Evolutionary conservation across 2,797 vertebrate species (phyloP), one percentile per base, ranked within the genome.

Genomic region (Menidia menidia): DNA sequence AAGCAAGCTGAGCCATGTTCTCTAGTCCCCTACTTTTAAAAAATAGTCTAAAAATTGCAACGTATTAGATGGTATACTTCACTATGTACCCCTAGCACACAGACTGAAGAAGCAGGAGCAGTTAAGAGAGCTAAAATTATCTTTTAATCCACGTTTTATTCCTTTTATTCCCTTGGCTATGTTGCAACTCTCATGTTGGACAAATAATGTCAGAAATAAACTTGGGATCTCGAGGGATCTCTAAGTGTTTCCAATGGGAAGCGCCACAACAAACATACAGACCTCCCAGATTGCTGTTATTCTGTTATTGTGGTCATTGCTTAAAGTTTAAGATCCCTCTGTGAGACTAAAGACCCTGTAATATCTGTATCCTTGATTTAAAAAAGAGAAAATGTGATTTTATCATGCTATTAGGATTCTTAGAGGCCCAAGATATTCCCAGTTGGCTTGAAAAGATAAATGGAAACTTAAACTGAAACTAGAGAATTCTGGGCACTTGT

Each of bases 221-320:
- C 31, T 30, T 31, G 18, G 42, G 55, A 30, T 14, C 55, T 56
- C 47, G 52, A 2, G 30, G 50, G 48, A 57, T 18, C 39, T 70
- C 32, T 33, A 33, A 60, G 72, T 57, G 76, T 64, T 83, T 87
- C 81, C 76, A 72, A 42, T 35, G 62, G 75, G 74, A 68, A 65
- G 41, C 51, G 51, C 76, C 33, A 60, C 9, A 56, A 82, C 84
- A 61, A 67, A 92, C 90, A 94, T 92, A 92, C 87, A 86, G 87
- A 90, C 87, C 90, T 84, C 81, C 41, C 58, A 53, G 71, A 39
- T 65, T 68, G 79, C 63, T 68, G 79, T 61, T 39, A 39, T 39
- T 3, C 5, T 39, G 9, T 39, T 58, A 64, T 78, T 77, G 53
- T 55, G 62, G 45, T 81, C 83, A 75, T 13, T 33, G 66, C 68